These are phyloP conservation scores for Diceros bicornis DNA, from an alignment of 2,797 vertebrate species.

Conservation along the genomic window DNA sequence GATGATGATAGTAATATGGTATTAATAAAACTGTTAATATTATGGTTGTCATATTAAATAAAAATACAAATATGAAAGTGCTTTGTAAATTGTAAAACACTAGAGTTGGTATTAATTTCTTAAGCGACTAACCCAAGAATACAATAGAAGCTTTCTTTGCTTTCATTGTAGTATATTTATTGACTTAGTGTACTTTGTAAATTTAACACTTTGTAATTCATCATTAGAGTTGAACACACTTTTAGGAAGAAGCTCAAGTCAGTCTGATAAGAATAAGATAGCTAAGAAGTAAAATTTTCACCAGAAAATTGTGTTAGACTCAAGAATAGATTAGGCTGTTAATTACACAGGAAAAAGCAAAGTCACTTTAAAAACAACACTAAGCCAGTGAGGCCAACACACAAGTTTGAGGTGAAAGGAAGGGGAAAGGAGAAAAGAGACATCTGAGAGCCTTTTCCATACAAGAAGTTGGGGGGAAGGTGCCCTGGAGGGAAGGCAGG, in stretches of 20 bases:
- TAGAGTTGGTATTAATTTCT: background rate
- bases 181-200: background rate
- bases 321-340: background rate
- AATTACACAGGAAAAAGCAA: background rate
- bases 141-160: background rate
- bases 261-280: background rate
- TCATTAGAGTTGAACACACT: conserved; percentile 8
- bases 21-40: background rate
- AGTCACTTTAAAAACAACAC: background rate
- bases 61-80: background rate
- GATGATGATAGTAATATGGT: background rate
- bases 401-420: background rate
- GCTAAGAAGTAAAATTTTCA: background rate
- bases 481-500: background rate
- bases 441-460: background rate
- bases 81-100: conserved; percentile 18
- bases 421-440: background rate
- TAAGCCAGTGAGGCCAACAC: background rate
- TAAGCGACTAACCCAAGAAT: background rate
- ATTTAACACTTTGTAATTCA: conserved; percentile 17
- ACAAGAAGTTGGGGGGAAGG: background rate
- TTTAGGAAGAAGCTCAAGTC: conserved; percentile 51
- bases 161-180: background rate
- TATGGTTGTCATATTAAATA: background rate
- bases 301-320: background rate